These are phyloP conservation scores for Gryon sp. DNA, from an alignment of 1,140 invertebrate genomes.

Conservation along the genomic window DNA sequence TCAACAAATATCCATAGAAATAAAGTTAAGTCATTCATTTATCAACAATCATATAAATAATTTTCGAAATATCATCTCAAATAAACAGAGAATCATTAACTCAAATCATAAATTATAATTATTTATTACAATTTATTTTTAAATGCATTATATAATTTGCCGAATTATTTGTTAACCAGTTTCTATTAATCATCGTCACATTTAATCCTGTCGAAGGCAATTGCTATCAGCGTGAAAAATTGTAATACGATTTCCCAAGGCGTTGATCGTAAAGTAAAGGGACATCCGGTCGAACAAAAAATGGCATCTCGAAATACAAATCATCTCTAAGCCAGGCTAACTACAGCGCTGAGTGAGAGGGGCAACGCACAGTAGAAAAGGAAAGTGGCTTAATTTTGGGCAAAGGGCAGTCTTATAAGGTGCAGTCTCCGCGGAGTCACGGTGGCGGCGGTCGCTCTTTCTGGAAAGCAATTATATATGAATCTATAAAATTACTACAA, in stretches of 20 bases:
- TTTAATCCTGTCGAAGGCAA: conserved; percentile 24
- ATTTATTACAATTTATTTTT: too few species aligned
- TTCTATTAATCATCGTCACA: conserved; percentile 34
- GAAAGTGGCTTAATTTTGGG: conserved; percentile 41
- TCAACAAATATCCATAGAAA: too few species aligned
- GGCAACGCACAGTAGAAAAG: conserved; percentile 29
- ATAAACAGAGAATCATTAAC: too few species aligned
- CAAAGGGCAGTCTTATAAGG: conserved; percentile 54
- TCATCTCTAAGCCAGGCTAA: conserved; percentile 54
- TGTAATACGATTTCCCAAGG: conserved; percentile 7
- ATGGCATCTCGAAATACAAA: conserved; percentile 56
- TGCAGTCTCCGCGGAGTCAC: conserved; percentile 38
- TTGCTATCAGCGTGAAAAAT: conserved; percentile 37
- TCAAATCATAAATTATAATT: too few species aligned
- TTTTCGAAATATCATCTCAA: too few species aligned
- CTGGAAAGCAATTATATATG: conserved; percentile 70
- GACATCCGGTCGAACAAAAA: conserved; percentile 43
- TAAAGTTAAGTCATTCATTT: too few species aligned
- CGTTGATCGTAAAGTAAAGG: not conserved
- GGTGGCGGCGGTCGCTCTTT: conserved; percentile 66
- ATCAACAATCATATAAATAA: too few species aligned
- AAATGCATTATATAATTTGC: conserved; percentile 4
- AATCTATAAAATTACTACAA: conserved; percentile 74
- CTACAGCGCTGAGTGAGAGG: conserved; percentile 5
- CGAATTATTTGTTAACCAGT: conserved; percentile 11